Conservation (phyloP, 1,140 invertebrate species). For the Venturia canescens region DNA sequence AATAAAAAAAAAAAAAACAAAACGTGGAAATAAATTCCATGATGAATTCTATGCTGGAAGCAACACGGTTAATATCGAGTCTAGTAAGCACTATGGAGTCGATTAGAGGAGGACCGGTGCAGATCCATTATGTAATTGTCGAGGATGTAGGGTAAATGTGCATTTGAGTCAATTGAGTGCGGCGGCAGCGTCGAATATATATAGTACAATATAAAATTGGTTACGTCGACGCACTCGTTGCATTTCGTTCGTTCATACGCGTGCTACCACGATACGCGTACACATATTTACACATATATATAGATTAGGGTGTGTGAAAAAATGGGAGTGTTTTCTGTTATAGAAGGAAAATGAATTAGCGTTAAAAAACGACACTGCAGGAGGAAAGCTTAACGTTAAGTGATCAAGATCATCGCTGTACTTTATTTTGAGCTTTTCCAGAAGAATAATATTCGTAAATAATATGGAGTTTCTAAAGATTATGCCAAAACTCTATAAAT, state of each 20-base stretch:
- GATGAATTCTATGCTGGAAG: background rate
- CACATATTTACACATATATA: background rate
- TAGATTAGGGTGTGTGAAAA: too few species aligned
- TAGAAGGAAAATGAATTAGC: too few species aligned
- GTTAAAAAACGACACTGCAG: too few species aligned
- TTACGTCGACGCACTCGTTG: constrained; percentile 30
- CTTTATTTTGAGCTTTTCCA: too few species aligned
- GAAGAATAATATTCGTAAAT: too few species aligned
- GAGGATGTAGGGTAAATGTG: constrained; percentile 74
- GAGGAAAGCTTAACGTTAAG: too few species aligned
- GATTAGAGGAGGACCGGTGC: constrained; percentile 45
- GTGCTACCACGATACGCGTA: background rate
- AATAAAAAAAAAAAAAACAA: too few species aligned
- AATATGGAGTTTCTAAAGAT: too few species aligned
- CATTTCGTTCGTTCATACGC: constrained; percentile 2
- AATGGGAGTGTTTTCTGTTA: too few species aligned
- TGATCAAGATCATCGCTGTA: too few species aligned
- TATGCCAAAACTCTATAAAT: too few species aligned
- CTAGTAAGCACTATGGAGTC: constrained; percentile 34
- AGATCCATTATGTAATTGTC: constrained; percentile 72
- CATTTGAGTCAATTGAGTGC: constrained; percentile 74
- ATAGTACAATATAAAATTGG: constrained; percentile 3
- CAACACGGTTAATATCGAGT: background rate
- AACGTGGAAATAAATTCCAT: too few species aligned
- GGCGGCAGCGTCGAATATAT: constrained; percentile 48